These are phyloP conservation scores for Trichomalopsis sarcophagae DNA, from an alignment of 1,140 invertebrate species.

Conservation along the genomic window DNA sequence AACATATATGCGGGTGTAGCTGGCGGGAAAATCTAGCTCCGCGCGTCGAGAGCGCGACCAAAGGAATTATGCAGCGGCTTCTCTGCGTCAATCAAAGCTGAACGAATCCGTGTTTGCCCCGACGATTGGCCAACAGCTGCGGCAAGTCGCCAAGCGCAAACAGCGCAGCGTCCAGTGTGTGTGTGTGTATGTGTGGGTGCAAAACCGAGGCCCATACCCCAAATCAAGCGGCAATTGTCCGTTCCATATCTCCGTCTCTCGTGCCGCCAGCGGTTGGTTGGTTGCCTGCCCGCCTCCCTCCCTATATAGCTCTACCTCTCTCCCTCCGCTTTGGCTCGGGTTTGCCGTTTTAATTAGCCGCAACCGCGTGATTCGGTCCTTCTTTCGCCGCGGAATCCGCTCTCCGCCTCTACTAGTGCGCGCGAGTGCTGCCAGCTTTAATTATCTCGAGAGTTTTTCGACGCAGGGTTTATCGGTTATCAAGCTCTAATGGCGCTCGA, in stretches of 20 bases:
- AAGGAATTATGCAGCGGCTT: constrained; percentile 34
- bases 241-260: background rate
- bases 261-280: too few relatives aligned
- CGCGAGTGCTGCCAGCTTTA: background rate
- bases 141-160: constrained; percentile 33
- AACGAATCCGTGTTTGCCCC: constrained; percentile 32
- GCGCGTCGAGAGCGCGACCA: background rate
- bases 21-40: background rate
- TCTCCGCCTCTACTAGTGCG: background rate
- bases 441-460: background rate
- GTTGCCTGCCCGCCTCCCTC: too few relatives aligned
- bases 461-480: background rate
- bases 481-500: background rate
- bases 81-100: constrained; percentile 23
- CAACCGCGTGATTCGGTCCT: background rate
- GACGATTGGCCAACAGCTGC: constrained; percentile 24
- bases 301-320: background rate
- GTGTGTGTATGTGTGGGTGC: background rate
- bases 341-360: constrained; percentile 33
- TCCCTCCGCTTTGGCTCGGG: background rate
- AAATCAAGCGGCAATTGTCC: constrained; percentile 33
- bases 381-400: background rate
- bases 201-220: background rate
- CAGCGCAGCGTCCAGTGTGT: background rate
- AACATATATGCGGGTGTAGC: background rate